Base-by-base conservation (phyloP, 2,113 vertebrate genomes). In the Stomatorhinus ivindoensis region DNA sequence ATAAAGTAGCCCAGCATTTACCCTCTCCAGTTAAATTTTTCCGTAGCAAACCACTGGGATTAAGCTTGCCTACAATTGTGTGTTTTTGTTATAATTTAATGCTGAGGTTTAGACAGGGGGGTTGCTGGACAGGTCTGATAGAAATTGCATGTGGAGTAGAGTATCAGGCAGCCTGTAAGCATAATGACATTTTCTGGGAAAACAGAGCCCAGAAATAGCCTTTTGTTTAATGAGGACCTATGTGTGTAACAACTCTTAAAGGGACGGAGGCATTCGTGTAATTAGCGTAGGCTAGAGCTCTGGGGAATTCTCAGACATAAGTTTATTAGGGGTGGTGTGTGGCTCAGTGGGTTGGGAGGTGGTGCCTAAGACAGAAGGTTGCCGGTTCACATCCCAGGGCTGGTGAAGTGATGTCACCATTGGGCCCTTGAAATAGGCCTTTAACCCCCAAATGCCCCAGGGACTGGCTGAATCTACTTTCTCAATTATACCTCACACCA, bases 201-300 rank as follows among this genome's bases (percentile, higher is more conserved):
- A 13, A n/a, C 27, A 1, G 46, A 51, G 48, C 15, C 27, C 27
- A 86, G 47, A 86, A 31, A 86, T 35, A 53, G 48, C 47, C 27
- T 86, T 86, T 51, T 47, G n/a, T 50, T 48, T 86, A 86, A 86
- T 86, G 85, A 86, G 85, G 85, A 17, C 17, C 27, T 48, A n/a
- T 50, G n/a, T 2, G 11, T 10, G 0, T 44, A 51, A 51, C n/a
- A 86, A n/a, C 15, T 55, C n/a, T 87, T 87, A 51, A 87, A 87
- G 50, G 31, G 44, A 53, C n/a, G 2, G 47, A 55, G 1, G 31
- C 4, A n/a, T 31, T 86, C 4, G 6, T 50, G 48, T 50, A 24
- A 86, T 86, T 21, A 11, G 10, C 13, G 15, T n/a, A 50, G 1
- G 46, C 19, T 47, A 27, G 35, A 42, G 31, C 39, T 80, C 35